Base-by-base conservation (phyloP, 2,113 vertebrate genomes). In the Pomatostomus ruficeps region DNA sequence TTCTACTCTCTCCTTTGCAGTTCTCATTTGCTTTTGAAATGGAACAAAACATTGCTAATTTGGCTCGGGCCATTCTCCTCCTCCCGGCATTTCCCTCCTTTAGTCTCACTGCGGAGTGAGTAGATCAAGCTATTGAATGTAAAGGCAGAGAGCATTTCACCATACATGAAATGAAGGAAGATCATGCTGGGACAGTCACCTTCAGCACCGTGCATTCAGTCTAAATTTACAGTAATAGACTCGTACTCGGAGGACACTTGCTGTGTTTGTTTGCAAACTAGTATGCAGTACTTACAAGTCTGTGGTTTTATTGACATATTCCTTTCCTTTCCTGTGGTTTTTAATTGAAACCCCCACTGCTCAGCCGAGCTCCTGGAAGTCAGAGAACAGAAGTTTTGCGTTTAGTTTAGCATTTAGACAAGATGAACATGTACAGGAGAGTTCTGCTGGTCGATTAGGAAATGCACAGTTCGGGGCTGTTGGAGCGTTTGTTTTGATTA, bases 211-310 rank as follows among this genome's bases (percentile, higher is more conserved):
- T 90, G 96, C 83, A 96, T 96, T 97, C 97, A 81, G 93, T 96
- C 96, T 98, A 91, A 98, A 98, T 97, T 97, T 97, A 96, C 97
- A 94, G 96, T 98, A 97, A 98, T 97, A 98, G 97, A 98, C 97
- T 98, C 89, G 33, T 96, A 86, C 97, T 98, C 83, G 8, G 93
- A 88, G 96, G 96, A 91, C 57, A 51, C 98, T 97, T 98, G 98
- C 98, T 98, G 98, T 95, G 98, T 98, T 98, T 98, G 98, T 98
- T 98, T 98, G 98, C 98, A 98, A 98, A 98, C 98, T 97, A 93
- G 97, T 96, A 97, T 93, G 97, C 98, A 95, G 97, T 97, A 98
- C 97, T 98, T 98, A 98, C 97, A 98, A 97, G 97, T 98, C 97
- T 96, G 98, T 98, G 98, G 98, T 98, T 98, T 98, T 98, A 98